These are phyloP conservation scores for Donacobius atricapilla DNA, from an alignment of 2,113 vertebrate genomes.

Conservation along the genomic window DNA sequence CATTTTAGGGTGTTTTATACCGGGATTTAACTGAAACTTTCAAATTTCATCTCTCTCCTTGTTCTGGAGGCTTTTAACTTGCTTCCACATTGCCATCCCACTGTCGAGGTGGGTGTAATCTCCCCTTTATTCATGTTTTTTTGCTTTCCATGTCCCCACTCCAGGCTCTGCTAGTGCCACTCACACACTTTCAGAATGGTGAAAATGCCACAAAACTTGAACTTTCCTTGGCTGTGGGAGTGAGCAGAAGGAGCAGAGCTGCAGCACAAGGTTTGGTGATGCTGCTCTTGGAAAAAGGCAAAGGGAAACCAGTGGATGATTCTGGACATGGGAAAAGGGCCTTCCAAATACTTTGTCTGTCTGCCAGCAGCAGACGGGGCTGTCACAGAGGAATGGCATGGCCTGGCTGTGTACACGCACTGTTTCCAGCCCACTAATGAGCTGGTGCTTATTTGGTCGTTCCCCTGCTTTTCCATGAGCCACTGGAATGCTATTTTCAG, in stretches of 20 bases:
- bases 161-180: not conserved
- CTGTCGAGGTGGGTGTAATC: not conserved
- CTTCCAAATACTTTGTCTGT: not conserved
- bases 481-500: not conserved
- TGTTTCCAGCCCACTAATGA: not conserved
- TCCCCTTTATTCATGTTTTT: not conserved
- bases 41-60: not conserved
- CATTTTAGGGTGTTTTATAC: not conserved
- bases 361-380: not conserved
- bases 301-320: not conserved
- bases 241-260: not conserved
- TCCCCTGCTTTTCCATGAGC: not conserved
- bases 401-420: not conserved
- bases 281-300: not conserved
- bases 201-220: not conserved
- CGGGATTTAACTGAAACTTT: not conserved
- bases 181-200: not conserved
- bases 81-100: fast-evolving
- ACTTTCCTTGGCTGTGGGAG: not conserved
- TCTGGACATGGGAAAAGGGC: not conserved
- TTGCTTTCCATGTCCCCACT: not conserved
- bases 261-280: not conserved
- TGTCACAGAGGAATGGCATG: not conserved
- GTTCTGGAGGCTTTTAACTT: not conserved
- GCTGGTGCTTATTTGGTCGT: not conserved